phyloP scores from a whole-genome alignment of 1,140 invertebrate species.

The Venturia canescens region DNA sequence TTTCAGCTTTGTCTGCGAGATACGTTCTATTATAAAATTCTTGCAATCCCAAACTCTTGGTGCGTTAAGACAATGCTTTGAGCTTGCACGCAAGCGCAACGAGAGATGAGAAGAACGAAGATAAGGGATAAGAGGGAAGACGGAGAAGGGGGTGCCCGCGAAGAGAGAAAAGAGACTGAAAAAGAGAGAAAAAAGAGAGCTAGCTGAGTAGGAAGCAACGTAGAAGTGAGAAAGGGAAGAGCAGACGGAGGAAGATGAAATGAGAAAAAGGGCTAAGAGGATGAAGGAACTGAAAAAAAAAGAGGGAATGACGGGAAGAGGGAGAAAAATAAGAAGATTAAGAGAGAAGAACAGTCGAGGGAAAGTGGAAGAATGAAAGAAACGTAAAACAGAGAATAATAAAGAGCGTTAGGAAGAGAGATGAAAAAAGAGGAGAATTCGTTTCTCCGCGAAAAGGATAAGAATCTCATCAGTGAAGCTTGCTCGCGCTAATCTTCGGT shows the following conservation, averaged over 20 bases:
- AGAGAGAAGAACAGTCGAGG: neutral
- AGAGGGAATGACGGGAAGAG: neutral
- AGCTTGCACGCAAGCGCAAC: neutral
- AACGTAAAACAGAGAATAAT: too few relatives aligned
- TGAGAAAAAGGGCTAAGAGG: neutral
- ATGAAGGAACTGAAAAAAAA: neutral
- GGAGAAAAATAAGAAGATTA: neutral
- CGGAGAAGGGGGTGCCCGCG: too few relatives aligned
- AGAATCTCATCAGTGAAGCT: constrained; percentile 26
- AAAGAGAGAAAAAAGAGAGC: neutral
- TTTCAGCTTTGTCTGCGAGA: neutral
- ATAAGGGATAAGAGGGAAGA: neutral
- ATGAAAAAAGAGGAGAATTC: neutral
- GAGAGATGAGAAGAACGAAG: neutral
- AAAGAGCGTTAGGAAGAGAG: neutral
- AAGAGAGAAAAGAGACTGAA: neutral
- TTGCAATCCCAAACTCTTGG: neutral
- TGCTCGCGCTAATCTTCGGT: constrained; percentile 8
- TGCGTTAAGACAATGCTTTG: constrained; percentile 13
- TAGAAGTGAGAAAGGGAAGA: neutral
- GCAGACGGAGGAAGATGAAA: neutral
- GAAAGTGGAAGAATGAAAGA: neutral
- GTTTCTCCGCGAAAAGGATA: constrained; percentile 19
- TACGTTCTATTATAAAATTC: neutral
- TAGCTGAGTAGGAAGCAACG: neutral